Evolutionary conservation across 2,888 invertebrate genomes (phyloP), one percentile per base, ranked within the genome.

Genomic region (Acleris cristana): DNA sequence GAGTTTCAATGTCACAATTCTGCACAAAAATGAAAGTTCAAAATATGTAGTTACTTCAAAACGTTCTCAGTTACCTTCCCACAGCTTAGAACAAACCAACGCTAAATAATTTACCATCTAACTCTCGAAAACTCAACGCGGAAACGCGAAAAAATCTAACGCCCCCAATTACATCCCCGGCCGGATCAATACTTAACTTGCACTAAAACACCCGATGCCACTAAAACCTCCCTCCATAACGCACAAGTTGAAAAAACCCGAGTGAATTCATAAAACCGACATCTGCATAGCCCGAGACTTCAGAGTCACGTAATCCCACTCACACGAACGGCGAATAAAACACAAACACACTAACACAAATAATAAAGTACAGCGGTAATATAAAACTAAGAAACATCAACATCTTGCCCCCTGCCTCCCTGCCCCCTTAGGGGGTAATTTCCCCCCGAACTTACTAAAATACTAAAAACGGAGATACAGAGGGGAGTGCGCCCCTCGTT

Each of bases 341-440:
- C 72, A 77, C 79, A 75, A 72, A 75, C 85, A 81, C 87, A 89
- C 88, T 86, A 86, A 88, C 90, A 86, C 88, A 90, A 90, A 90
- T 90, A 92, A 92, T 92, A 91, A 92, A 92, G 90, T 91, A 92
- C 89, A 80, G 81, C 84, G 86, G 92, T 92, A 92, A 92, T 92
- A 92, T 92, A 92, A 92, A 92, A 92, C 92, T 92, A 92, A 92
- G 92, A 90, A 92, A 92, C 92, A 92, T 92, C 92, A 92, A 92
- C 92, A 92, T 92, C 92, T 92, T 89, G 80, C 84, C 83, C 79
- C 80, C 82, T 78, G 70, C 69, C 62, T 72, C 77, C 77, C 75
- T 74, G 70, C 75, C 76, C 76, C 80, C 81, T 76, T 63, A 60
- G 77, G 87, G 91, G 89, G 88, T 87, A 90, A 88, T 89, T 88